Evolutionary conservation across 2,797 vertebrate species (phyloP).

Genomic region (Propithecus deckenii): DNA sequence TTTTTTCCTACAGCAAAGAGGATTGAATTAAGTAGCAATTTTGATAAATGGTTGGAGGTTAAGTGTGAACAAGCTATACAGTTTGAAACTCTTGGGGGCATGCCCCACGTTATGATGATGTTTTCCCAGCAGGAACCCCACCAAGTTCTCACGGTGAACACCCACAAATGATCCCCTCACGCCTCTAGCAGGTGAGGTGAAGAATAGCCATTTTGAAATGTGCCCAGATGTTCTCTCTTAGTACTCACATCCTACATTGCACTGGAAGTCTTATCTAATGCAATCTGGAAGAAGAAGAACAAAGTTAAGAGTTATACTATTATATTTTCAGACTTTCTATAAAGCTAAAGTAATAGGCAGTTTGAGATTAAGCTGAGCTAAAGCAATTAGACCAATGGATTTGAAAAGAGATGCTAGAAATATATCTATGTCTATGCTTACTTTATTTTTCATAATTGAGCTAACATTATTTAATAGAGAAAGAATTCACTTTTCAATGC

Average conservation of each 20-base stretch:
- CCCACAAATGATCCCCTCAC: neutral
- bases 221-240: neutral
- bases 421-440: neutral
- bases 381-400: neutral
- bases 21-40: neutral
- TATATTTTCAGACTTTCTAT: neutral
- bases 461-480: neutral
- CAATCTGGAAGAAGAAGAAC: neutral
- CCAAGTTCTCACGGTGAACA: neutral
- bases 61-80: neutral
- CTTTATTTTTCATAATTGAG: neutral
- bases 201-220: neutral
- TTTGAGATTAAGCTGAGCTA: neutral
- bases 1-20: too few species aligned
- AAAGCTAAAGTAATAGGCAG: neutral
- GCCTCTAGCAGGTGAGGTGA: neutral
- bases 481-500: neutral
- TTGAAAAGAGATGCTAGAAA: neutral
- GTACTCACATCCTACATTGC: neutral
- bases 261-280: neutral
- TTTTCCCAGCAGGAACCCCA: neutral
- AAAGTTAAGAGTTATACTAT: neutral
- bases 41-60: neutral
- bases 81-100: neutral
- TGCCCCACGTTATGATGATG: neutral